These are phyloP conservation scores for Herpailurus yagouaroundi DNA, from an alignment of 2,113 vertebrate species.

Conservation along the genomic window DNA sequence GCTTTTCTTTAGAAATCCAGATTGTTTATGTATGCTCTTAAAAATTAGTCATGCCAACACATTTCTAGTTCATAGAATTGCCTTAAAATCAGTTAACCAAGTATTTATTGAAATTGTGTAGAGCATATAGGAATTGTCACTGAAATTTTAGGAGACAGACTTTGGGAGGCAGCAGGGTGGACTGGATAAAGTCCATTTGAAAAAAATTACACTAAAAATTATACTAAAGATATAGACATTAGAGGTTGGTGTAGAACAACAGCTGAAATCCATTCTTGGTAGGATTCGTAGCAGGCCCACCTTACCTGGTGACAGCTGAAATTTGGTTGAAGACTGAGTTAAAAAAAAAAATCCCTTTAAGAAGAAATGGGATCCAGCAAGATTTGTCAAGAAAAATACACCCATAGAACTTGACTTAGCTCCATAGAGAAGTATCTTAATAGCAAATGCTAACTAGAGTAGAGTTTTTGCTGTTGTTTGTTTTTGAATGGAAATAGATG, in stretches of 20 bases:
- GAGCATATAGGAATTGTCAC: neutral
- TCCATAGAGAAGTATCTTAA: neutral
- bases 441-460: neutral
- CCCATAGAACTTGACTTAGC: neutral
- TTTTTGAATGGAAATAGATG: neutral
- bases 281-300: neutral
- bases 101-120: neutral
- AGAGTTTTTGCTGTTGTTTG: neutral
- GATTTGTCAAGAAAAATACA: neutral
- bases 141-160: neutral
- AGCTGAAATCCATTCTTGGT: neutral
- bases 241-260: neutral
- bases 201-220: neutral
- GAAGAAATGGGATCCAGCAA: neutral
- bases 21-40: neutral
- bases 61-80: neutral
- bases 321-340: constrained; percentile 8
- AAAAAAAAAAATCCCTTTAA: neutral
- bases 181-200: neutral
- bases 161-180: neutral
- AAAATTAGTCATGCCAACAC: neutral
- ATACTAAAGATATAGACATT: neutral
- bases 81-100: neutral
- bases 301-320: neutral
- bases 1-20: constrained; percentile 3